Evolutionary conservation across 2,113 vertebrate species (phyloP).

Genomic region (Tenrec ecaudatus): DNA sequence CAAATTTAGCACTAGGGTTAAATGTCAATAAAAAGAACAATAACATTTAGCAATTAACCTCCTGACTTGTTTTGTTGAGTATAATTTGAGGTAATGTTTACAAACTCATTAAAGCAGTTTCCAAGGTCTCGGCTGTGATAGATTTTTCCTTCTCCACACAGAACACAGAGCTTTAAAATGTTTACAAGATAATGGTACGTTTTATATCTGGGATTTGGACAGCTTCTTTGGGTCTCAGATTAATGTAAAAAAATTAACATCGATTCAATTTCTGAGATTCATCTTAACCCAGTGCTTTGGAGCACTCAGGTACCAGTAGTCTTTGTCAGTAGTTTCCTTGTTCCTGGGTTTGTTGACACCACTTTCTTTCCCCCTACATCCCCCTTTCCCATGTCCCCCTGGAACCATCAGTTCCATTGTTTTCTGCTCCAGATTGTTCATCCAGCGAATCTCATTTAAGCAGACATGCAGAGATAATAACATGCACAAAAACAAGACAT

Average conservation of each 20-base stretch:
- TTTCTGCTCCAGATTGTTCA: too few species aligned
- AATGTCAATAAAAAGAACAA: background rate
- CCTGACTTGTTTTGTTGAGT: slow-evolving; percentile 28
- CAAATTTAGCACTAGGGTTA: background rate
- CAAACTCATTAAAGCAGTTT: slow-evolving; percentile 11
- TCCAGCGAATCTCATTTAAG: too few species aligned
- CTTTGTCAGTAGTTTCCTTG: too few species aligned
- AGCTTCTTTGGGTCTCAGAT: slow-evolving; percentile 57
- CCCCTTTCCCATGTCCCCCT: too few species aligned
- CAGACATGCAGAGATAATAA: too few species aligned
- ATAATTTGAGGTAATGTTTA: slow-evolving; percentile 45
- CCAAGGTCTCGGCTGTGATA: slow-evolving; percentile 36
- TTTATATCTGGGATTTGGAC: slow-evolving; percentile 49
- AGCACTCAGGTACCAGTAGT: too few species aligned
- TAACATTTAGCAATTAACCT: slow-evolving; percentile 38
- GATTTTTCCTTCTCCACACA: slow-evolving; percentile 1
- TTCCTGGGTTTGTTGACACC: too few species aligned
- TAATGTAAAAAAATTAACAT: slow-evolving; percentile 57
- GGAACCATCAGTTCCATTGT: too few species aligned
- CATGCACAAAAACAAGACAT: too few species aligned
- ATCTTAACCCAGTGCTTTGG: too few species aligned
- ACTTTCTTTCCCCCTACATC: too few species aligned
- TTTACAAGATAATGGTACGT: slow-evolving; percentile 27
- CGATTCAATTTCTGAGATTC: slow-evolving; percentile 51
- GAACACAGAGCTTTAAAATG: background rate